Percentiles rank a stretch among this genome's conserved stretches.
Conservation (phyloP, 2,113 vertebrate genomes). For the Ceuthmochares aereus region DNA sequence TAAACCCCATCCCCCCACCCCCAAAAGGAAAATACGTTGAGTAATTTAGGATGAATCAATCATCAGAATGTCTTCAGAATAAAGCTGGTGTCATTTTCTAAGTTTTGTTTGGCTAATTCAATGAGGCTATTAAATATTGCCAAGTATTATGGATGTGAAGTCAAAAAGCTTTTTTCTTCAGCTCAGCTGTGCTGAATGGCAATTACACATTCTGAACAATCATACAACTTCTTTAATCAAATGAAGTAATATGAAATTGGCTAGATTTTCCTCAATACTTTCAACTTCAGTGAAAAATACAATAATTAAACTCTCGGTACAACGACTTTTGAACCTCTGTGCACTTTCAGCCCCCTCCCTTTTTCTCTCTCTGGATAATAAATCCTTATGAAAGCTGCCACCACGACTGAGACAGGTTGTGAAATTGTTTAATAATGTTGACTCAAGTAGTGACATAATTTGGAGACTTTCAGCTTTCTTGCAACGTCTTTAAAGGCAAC, state of each 20-base stretch:
- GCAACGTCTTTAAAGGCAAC: neutral
- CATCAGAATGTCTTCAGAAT: neutral
- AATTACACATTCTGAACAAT: slow-evolving; percentile 62
- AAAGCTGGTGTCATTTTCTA: neutral
- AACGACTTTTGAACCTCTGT: slow-evolving; percentile 26
- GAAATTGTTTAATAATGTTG: slow-evolving; percentile 52
- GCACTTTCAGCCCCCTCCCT: neutral
- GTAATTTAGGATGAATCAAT: neutral
- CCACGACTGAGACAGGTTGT: slow-evolving; percentile 22
- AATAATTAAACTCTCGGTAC: slow-evolving; percentile 50
- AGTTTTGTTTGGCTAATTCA: neutral
- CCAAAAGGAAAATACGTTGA: neutral
- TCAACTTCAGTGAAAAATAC: slow-evolving; percentile 51
- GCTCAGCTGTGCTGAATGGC: slow-evolving; percentile 18
- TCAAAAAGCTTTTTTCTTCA: neutral
- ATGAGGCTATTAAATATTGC: neutral
- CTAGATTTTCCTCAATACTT: slow-evolving; percentile 7
- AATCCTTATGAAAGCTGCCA: slow-evolving; percentile 56
- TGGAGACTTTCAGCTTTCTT: slow-evolving; percentile 2
- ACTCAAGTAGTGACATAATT: slow-evolving; percentile 28
- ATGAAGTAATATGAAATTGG: slow-evolving; percentile 19
- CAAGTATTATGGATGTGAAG: neutral
- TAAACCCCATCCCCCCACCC: neutral
- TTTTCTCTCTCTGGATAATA: slow-evolving; percentile 17
- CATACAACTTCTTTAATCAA: slow-evolving; percentile 68